Evolutionary conservation across 2,888 invertebrate genomes (phyloP).

Genomic region (Balanococcus diminutus): DNA sequence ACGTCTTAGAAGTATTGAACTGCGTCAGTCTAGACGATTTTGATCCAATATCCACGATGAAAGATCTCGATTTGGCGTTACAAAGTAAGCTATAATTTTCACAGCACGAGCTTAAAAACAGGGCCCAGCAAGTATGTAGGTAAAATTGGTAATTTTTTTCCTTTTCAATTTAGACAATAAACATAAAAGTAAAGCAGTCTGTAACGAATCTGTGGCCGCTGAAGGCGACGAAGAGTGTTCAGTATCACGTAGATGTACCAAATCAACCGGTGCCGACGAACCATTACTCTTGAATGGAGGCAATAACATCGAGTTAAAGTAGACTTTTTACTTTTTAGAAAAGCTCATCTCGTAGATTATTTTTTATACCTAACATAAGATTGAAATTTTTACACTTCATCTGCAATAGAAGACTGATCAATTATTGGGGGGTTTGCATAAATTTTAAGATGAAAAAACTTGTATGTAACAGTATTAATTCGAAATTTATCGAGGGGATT

Average conservation of each 20-base stretch:
- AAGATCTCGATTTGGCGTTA: constrained; percentile 68
- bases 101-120: neutral
- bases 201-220: neutral
- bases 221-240: constrained; percentile 6
- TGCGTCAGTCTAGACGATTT: constrained; percentile 72
- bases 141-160: neutral
- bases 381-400: neutral
- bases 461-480: neutral
- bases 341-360: neutral
- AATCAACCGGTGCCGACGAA: constrained; percentile 18
- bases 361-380: neutral
- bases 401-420: neutral
- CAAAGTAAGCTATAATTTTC: constrained; percentile 55
- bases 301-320: neutral
- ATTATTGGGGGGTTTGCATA: neutral
- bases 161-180: neutral
- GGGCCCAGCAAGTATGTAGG: neutral
- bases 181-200: neutral
- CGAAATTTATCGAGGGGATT: neutral
- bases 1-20: constrained; percentile 72
- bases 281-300: constrained; percentile 26
- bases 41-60: constrained; percentile 66
- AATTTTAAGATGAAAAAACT: neutral
- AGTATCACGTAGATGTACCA: neutral
- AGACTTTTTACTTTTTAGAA: neutral